A percentile compares a stretch with the other conserved stretches of the same genome.
These are phyloP conservation scores for Spheniscus humboldti DNA, from an alignment of 2,797 vertebrate genomes.

Conservation along the genomic window DNA sequence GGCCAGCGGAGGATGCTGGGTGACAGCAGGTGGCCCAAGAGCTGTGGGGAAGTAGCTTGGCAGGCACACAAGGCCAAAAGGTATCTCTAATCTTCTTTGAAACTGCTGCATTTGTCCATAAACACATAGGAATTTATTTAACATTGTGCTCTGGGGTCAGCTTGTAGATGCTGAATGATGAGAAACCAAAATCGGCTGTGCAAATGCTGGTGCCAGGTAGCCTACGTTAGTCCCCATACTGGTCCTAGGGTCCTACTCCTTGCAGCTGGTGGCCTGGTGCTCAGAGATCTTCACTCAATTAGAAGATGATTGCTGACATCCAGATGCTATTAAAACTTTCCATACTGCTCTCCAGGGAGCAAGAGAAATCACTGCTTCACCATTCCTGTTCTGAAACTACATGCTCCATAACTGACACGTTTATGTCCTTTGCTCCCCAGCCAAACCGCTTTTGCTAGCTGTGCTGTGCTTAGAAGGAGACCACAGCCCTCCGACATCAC, in stretches of 20 bases:
- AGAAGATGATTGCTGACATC: background rate
- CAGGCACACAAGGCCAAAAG: background rate
- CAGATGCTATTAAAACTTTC: background rate
- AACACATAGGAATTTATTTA: background rate
- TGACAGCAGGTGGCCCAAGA: background rate
- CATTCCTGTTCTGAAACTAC: background rate
- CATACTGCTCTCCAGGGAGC: background rate
- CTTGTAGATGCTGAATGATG: background rate
- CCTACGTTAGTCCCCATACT: too few relatives aligned
- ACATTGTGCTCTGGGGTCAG: background rate
- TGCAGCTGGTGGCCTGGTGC: background rate
- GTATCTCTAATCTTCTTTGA: background rate
- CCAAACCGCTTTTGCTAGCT: background rate
- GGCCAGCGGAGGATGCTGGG: background rate
- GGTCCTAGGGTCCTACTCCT: background rate
- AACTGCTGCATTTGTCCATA: background rate
- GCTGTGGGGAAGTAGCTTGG: background rate
- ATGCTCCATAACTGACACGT: background rate
- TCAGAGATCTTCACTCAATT: background rate
- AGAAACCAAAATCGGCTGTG: background rate
- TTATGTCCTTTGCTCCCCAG: background rate
- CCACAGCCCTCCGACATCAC: background rate
- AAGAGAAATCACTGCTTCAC: background rate
- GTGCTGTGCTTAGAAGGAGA: background rate
- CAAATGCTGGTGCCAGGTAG: background rate